These are phyloP conservation scores for Trogon surrucura DNA, from an alignment of 2,113 vertebrate species.

Conservation along the genomic window DNA sequence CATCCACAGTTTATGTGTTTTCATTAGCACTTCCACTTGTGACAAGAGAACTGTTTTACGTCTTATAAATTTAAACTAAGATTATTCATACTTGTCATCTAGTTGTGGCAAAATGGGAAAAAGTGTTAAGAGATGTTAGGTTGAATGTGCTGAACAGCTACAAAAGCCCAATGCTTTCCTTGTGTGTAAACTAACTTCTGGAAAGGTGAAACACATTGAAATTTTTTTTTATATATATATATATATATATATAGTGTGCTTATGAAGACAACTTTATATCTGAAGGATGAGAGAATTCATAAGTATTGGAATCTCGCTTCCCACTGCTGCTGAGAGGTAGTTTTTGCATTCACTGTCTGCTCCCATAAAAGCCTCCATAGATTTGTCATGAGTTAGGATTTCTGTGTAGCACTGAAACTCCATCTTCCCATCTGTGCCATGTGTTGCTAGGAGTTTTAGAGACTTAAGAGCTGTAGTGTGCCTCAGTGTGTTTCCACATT, in stretches of 20 bases:
- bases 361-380: not conserved
- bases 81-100: not conserved
- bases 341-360: not conserved
- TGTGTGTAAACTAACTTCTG: not conserved
- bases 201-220: not conserved
- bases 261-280: not conserved
- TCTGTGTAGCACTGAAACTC: not conserved
- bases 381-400: not conserved
- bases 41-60: not conserved
- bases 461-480: not conserved
- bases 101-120: not conserved
- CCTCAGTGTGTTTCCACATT: not conserved
- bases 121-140: not conserved
- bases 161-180: not conserved
- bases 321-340: not conserved
- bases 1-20: conserved; percentile 1
- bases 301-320: not conserved
- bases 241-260: too few species aligned
- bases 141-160: not conserved
- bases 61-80: not conserved
- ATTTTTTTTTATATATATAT: not conserved
- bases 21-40: not conserved
- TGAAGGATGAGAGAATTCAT: not conserved
- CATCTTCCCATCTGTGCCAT: not conserved
- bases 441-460: not conserved